Evolutionary conservation across 2,113 vertebrate species (phyloP).

Genomic region (human): GRCh38 chr12:125809001-125809500

Average conservation of each 20-base stretch:
- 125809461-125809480: background rate
- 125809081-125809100: background rate
- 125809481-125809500: background rate
- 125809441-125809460: background rate
- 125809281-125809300: too few relatives aligned
- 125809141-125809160: background rate
- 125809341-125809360: background rate
- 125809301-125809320: background rate
- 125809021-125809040: accelerated
- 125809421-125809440: background rate
- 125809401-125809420: accelerated
- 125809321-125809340: background rate
- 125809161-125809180: accelerated
- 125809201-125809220: background rate
- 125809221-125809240: background rate
- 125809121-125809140: background rate
- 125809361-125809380: background rate
- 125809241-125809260: accelerated
- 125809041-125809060: background rate
- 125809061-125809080: accelerated
- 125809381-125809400: background rate
- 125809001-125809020: background rate
- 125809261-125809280: background rate
- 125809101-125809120: accelerated
- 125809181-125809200: background rate